A percentile compares a stretch with the other conserved stretches of the same genome.
Evolutionary conservation across 92 coral and sea anemone species (phyloP).

Genomic region (Nematostella vectensis): DNA sequence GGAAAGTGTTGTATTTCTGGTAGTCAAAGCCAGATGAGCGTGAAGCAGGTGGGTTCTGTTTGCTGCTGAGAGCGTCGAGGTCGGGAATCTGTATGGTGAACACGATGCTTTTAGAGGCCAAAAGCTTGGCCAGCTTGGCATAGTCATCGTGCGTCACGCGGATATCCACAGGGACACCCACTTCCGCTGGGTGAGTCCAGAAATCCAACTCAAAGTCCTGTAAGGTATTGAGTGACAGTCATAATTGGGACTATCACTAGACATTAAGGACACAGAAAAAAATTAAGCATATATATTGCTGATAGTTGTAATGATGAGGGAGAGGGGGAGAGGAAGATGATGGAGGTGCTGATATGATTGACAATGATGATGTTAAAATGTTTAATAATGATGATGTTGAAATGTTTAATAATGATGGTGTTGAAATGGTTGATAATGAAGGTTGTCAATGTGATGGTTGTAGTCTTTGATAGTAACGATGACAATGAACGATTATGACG

Average conservation of each 20-base stretch:
- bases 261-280: too few species aligned
- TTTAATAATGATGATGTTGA: too few species aligned
- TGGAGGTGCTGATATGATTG: too few species aligned
- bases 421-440: too few species aligned
- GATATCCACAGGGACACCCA: constrained; percentile 58
- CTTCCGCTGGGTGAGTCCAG: constrained; percentile 79
- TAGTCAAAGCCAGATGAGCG: constrained; percentile 42
- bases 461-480: too few species aligned
- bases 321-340: not conserved
- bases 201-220: constrained; percentile 57
- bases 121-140: constrained; percentile 35
- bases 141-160: constrained; percentile 38
- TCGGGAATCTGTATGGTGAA: constrained; percentile 57
- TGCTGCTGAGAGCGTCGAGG: constrained; percentile 36
- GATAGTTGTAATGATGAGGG: too few species aligned
- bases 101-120: constrained; percentile 27
- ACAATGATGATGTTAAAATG: too few species aligned
- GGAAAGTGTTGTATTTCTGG: constrained; percentile 42
- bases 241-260: not conserved
- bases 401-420: too few species aligned
- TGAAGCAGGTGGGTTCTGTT: constrained; percentile 41
- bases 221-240: not conserved
- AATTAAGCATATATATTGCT: not conserved
- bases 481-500: too few species aligned
- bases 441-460: too few species aligned